Conservation (phyloP, 2,888 invertebrate genomes). For the Philaethria dido region DNA sequence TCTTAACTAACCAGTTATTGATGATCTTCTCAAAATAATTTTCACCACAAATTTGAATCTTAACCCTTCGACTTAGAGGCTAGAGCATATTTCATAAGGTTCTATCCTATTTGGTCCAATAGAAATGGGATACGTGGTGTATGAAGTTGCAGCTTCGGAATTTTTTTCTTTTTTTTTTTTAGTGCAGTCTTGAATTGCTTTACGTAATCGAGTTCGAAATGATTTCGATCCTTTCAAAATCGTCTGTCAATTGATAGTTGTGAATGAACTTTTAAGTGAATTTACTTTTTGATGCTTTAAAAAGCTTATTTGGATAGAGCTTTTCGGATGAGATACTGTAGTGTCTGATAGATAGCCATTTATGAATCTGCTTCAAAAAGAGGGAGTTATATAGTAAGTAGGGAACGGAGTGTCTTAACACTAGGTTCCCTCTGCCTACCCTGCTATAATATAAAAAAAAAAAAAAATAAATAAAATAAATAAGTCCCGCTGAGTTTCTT, state of each 20-base stretch:
- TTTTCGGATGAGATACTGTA: not conserved
- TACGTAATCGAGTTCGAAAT: slow-evolving; percentile 50
- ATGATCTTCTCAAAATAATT: not conserved
- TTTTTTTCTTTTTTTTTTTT: too few species aligned
- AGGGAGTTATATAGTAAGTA: too few species aligned
- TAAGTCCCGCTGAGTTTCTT: too few species aligned
- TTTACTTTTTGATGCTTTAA: not conserved
- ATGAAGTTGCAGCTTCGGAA: slow-evolving; percentile 45
- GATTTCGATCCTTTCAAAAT: slow-evolving; percentile 45
- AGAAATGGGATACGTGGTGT: slow-evolving; percentile 49
- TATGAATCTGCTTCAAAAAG: too few species aligned
- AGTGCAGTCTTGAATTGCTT: slow-evolving; percentile 46
- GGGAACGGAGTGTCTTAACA: too few species aligned
- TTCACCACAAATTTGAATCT: slow-evolving; percentile 20
- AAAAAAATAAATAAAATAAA: too few species aligned
- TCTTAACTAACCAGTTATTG: slow-evolving; percentile 22
- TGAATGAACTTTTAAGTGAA: slow-evolving; percentile 24
- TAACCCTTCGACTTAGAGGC: slow-evolving; percentile 4
- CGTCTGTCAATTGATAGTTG: slow-evolving; percentile 44
- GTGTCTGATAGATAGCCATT: not conserved
- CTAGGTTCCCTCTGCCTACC: too few species aligned
- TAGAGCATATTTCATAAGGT: not conserved
- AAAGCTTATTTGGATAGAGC: not conserved
- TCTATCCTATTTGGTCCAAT: slow-evolving; percentile 35
- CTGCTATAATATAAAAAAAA: too few species aligned